These are phyloP conservation scores for Bicyclus anynana DNA, from an alignment of 1,140 invertebrate species.

Conservation along the genomic window DNA sequence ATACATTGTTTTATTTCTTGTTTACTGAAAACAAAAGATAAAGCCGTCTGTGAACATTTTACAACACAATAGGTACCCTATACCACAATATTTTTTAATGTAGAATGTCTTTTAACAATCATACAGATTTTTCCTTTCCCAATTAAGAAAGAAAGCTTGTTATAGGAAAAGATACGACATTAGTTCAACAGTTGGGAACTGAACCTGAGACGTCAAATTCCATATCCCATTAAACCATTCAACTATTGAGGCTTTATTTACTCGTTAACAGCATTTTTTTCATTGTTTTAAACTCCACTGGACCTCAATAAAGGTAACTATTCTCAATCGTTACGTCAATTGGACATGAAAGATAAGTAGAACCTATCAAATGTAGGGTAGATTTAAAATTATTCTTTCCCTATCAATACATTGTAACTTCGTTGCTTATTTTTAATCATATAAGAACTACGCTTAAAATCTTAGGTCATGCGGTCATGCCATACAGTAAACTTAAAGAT, in stretches of 20 bases:
- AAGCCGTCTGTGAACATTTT: conserved; percentile 29
- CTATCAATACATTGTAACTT: conserved; percentile 1
- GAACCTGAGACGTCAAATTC: too few species aligned
- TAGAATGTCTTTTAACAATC: too few species aligned
- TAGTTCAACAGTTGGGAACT: too few species aligned
- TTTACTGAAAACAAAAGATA: conserved; percentile 29
- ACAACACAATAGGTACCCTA: conserved; percentile 15
- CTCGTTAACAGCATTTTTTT: too few species aligned
- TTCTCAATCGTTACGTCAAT: conserved; percentile 21
- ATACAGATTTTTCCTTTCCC: too few species aligned
- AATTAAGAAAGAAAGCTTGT: too few species aligned
- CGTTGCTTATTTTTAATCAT: too few species aligned
- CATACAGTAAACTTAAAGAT: conserved; percentile 6
- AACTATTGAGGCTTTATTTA: too few species aligned
- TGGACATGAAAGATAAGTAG: conserved; percentile 27
- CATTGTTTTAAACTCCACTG: too few species aligned
- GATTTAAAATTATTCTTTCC: conserved; percentile 1
- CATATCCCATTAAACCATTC: too few species aligned
- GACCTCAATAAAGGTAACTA: conserved; percentile 12
- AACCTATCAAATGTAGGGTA: conserved; percentile 4
- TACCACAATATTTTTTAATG: conserved; percentile 9
- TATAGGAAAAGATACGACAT: too few species aligned
- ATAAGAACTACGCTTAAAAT: too few species aligned
- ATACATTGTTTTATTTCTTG: conserved; percentile 15
- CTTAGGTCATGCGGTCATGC: not conserved